Evolutionary conservation across 1,140 invertebrate genomes (phyloP), one percentile per base, ranked within the genome.

Genomic region (Orchesella cincta): DNA sequence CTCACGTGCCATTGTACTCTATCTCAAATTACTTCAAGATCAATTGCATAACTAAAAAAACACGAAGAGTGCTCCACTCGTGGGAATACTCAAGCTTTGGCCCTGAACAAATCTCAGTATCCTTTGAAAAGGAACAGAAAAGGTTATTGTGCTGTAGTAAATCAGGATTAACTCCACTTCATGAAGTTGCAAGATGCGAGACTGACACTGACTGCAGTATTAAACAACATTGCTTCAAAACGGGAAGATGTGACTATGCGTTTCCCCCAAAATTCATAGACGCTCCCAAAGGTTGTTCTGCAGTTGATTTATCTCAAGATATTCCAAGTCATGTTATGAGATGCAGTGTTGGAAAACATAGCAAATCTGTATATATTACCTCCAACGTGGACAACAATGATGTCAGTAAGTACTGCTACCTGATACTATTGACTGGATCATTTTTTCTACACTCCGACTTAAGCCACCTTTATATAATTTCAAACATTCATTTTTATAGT

Each of bases 151-250:
- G 81, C 52, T 82, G 81, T 52, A 78, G 71, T 28, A 80, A 80
- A 26, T 78, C 77, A 1, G 79, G 77, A 16, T 64, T 82, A 1
- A 75, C 75, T 8, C 79, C 81, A 23, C 35, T 57, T 51, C 75
- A 82, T 35, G 79, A 80, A 36, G 36, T 82, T 67, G 79, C 80
- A 35, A 78, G 78, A 62, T 82, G 81, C 39, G 81, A 82, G 51
- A 80, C 79, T 14, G 23, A 62, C 26, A 80, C 77, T 12, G 81
- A 82, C 72, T 82, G 81, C 35, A 35, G 36, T 0, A 80, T 82
- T 33, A 82, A 80, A 29, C 29, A 77, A 35, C 28, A 74, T 36
- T 82, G 81, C 67, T 82, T 82, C 62, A 73, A 75, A 29, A 76
- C 75, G 51, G 75, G 76, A 1, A 46, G 79, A 16, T 82, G 81